A percentile compares a stretch with the other conserved stretches of the same genome.
These are phyloP conservation scores for Phyllotis vaccarum DNA, from an alignment of 2,797 vertebrate species.

Conservation along the genomic window DNA sequence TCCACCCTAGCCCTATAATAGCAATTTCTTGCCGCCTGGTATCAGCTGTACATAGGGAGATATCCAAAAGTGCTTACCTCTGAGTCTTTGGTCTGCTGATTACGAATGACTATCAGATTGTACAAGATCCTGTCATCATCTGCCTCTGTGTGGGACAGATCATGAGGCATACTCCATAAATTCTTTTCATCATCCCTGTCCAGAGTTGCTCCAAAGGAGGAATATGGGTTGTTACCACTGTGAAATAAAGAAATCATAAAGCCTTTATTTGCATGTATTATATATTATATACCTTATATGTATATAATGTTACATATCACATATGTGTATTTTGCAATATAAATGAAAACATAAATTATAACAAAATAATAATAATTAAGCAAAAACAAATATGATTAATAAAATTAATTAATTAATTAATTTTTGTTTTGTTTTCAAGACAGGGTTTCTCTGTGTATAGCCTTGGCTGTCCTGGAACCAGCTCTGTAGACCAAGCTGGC, in stretches of 20 bases:
- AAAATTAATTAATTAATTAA: background rate
- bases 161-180: slow-evolving; percentile 85
- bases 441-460: background rate
- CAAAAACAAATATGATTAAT: background rate
- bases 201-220: slow-evolving; percentile 88
- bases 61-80: slow-evolving; percentile 89
- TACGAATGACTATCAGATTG: slow-evolving; percentile 93
- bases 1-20: background rate
- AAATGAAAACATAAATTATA: background rate
- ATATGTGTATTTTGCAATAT: background rate
- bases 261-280: background rate
- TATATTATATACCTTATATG: background rate
- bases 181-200: slow-evolving; percentile 87
- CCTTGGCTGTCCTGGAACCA: background rate
- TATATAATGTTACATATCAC: background rate
- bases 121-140: slow-evolving; percentile 92
- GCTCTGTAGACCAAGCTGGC: background rate
- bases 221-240: slow-evolving; percentile 86
- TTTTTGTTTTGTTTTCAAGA: background rate
- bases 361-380: slow-evolving; percentile 37
- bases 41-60: background rate
- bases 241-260: background rate
- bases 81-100: slow-evolving; percentile 92
- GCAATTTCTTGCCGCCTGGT: background rate
- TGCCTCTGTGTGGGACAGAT: slow-evolving; percentile 86